Conservation (phyloP, 2,888 invertebrate genomes). For the Enchytraeus crypticus region DNA sequence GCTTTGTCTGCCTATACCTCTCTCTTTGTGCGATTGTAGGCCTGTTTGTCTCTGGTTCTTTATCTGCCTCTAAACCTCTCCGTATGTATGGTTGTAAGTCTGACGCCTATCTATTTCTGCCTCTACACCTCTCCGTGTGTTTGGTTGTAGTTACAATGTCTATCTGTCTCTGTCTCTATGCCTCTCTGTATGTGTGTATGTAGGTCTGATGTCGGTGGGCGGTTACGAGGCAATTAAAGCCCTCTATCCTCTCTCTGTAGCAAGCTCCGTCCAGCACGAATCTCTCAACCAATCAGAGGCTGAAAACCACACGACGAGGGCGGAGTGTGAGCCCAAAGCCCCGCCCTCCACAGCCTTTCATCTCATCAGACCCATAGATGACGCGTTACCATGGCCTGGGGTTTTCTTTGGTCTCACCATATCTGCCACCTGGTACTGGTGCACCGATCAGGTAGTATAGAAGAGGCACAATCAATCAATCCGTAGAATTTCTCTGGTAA, state of each 20-base stretch:
- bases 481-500: too few relatives aligned
- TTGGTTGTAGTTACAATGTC: too few relatives aligned
- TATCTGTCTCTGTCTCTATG: too few relatives aligned
- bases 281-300: too few relatives aligned
- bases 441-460: constrained; percentile 25
- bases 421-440: constrained; percentile 29
- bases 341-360: constrained; percentile 24
- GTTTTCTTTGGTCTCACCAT: constrained; percentile 29
- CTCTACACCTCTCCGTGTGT: too few relatives aligned
- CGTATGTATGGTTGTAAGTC: too few relatives aligned
- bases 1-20: too few relatives aligned
- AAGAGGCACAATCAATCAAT: too few relatives aligned
- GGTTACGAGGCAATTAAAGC: constrained; percentile 49
- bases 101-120: too few relatives aligned
- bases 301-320: not conserved
- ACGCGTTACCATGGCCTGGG: constrained; percentile 33
- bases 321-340: not conserved
- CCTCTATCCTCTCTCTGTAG: constrained; percentile 41
- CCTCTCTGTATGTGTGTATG: not conserved
- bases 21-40: too few relatives aligned
- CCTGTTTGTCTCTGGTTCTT: too few relatives aligned
- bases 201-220: constrained; percentile 47
- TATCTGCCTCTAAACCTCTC: too few relatives aligned
- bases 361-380: constrained; percentile 24
- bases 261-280: not conserved